These are phyloP conservation scores for Steinernema carpocapsae DNA, from an alignment of 2,888 invertebrate genomes.

Conservation along the genomic window DNA sequence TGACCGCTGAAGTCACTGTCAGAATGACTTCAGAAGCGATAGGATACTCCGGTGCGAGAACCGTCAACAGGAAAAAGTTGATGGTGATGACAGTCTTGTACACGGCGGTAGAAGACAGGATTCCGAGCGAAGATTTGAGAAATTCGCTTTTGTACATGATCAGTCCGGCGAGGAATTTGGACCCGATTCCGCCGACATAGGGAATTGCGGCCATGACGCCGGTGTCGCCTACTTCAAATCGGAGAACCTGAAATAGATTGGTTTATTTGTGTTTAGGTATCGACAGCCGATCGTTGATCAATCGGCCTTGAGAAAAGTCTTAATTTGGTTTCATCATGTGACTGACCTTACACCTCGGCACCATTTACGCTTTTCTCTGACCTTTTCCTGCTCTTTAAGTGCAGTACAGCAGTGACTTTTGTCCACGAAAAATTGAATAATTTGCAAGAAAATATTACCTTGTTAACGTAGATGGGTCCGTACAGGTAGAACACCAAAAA, in stretches of 20 bases:
- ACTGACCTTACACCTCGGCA: too few species aligned
- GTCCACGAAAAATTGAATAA: too few species aligned
- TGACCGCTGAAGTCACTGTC: background rate
- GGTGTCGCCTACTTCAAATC: background rate
- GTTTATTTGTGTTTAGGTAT: too few species aligned
- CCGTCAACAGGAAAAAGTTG: conserved; percentile 1
- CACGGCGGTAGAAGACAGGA: background rate
- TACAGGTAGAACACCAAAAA: conserved; percentile 4
- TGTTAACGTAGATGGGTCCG: conserved; percentile 13
- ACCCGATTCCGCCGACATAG: background rate
- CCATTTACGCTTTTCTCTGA: too few species aligned
- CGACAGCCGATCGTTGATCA: too few species aligned
- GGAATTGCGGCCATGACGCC: background rate
- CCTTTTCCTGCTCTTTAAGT: too few species aligned
- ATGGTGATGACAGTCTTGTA: background rate
- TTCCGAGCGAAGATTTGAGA: background rate
- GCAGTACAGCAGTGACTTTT: too few species aligned
- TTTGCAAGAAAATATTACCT: too few species aligned
- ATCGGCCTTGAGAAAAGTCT: too few species aligned
- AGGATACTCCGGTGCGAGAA: background rate
- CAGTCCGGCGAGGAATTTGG: background rate
- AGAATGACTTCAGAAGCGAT: background rate
- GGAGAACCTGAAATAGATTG: too few species aligned
- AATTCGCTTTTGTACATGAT: background rate
- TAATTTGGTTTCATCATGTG: too few species aligned